Percentiles rank a stretch among this genome's conserved stretches.
Evolutionary conservation across 2,113 vertebrate species (phyloP).

Genomic region (Microcebus tavaratra): DNA sequence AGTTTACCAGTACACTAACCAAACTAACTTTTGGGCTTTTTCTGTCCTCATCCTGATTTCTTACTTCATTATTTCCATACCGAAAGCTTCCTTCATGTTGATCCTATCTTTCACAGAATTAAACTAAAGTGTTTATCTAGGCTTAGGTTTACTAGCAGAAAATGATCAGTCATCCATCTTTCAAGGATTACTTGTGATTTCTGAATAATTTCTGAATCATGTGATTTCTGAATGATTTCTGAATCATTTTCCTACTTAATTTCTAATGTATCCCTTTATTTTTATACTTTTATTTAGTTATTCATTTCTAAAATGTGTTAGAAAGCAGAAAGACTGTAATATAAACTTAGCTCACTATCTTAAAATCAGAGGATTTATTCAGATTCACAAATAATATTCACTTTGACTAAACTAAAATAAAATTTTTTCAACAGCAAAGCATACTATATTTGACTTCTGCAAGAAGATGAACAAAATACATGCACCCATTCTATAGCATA

Average conservation of each 20-base stretch:
- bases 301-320: not conserved
- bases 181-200: not conserved
- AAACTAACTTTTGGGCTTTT: not conserved
- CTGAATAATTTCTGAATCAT: not conserved
- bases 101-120: not conserved
- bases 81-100: not conserved
- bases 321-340: not conserved
- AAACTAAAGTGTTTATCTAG: not conserved
- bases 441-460: not conserved
- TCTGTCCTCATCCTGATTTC: accelerated
- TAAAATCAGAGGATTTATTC: not conserved
- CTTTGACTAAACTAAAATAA: not conserved
- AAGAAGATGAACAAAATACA: not conserved
- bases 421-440: not conserved
- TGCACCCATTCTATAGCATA: not conserved
- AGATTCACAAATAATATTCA: not conserved
- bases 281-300: not conserved
- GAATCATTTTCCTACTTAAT: not conserved
- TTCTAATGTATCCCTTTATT: not conserved
- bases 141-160: not conserved
- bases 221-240: not conserved
- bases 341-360: not conserved
- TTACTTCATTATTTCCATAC: not conserved
- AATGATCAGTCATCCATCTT: not conserved
- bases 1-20: too few relatives aligned